Base-by-base conservation (phyloP, 2,797 vertebrate genomes). In the Chiroxiphia lanceolata region DNA sequence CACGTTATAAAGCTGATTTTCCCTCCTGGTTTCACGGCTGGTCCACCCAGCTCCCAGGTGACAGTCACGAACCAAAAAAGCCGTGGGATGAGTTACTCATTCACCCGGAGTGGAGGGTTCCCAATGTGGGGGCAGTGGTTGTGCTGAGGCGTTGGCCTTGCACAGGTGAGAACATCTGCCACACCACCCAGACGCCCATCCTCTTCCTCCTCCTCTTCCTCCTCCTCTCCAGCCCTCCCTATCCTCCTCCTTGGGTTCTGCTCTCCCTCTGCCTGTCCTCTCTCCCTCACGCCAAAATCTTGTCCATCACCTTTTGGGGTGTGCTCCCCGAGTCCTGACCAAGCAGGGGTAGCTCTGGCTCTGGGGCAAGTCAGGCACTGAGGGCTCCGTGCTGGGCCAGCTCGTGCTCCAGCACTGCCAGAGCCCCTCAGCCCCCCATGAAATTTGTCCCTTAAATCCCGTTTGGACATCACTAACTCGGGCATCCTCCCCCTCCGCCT, bases 381-480 rank as follows among this genome's bases (percentile, higher is more conserved):
- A 45, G 27, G 8, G 63, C 63, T 81, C 70, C 1, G 1, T 9
- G 31, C 69, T 19, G 34, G 75, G 44, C 25, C 57, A 59, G 57
- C 57, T 59, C 23, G 22, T 56, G 82, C 84, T 89, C 79, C 42
- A 42, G 15, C 45, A 9, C 63, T 0, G 2, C 69, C 10, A 69
- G 77, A 29, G 50, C 45, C 36, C 42, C 44, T 12, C 80, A 72
- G 27, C 29, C 56, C 45, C n/a, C 60, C 3, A 0, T 5, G 65
- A 75, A 75, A 95, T 89, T 60, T 77, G 67, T 93, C 86, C 65
- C 42, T 56, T 90, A 95, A 94, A 95, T 93, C 77, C 85, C 36
- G n/a, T 89, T 83, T 89, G 94, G 86, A 90, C 81, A 0, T 40
- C 11, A 21, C 87, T 70, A 53, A 67, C 71, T 92, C 57, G 44